Evolutionary conservation across 2,888 invertebrate genomes (phyloP), one percentile per base, ranked within the genome.

Genomic region (Glyphotaelius pellucidus): DNA sequence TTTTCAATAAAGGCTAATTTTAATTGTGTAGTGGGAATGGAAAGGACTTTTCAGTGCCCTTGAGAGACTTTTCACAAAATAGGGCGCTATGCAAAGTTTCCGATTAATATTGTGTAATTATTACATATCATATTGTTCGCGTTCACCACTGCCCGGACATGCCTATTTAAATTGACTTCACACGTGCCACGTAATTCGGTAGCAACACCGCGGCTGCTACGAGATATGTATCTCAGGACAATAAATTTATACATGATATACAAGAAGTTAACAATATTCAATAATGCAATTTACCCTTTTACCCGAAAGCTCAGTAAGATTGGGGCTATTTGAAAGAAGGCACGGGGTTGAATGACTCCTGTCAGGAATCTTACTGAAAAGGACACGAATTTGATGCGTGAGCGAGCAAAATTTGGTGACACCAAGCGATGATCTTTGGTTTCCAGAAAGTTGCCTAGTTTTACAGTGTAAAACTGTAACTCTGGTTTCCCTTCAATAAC

Each of bases 401-500:
- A n/a, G n/a, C n/a, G n/a, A n/a, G n/a, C n/a, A n/a, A n/a, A n/a
- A n/a, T n/a, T n/a, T n/a, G n/a, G n/a, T n/a, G n/a, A n/a, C n/a
- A n/a, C n/a, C n/a, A n/a, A 67, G 52, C n/a, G 25, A 25, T 67
- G 67, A 25, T 15, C 15, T 47, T 3, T 47, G 15, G 47, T 19
- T 0, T 52, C 19, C 5, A 25, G 67, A 19, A 19, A 67, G 25
- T 67, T 19, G 7, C 7, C 7, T 25, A 19, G 0, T 52, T 52
- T 67, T 25, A 25, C 19, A 19, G 5, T 47, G 15, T 3, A 4
- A 4, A 47, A 47, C n/a, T n/a, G n/a, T n/a, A n/a, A 95, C 97
- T 97, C 96, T 96, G 96, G 97, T 96, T 96, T 97, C 96, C 96
- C 96, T 97, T 96, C 97, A 97, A 95, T 95, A 25, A 96, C 97